Base-by-base conservation (phyloP, 2,113 vertebrate species). In the Grus americana region DNA sequence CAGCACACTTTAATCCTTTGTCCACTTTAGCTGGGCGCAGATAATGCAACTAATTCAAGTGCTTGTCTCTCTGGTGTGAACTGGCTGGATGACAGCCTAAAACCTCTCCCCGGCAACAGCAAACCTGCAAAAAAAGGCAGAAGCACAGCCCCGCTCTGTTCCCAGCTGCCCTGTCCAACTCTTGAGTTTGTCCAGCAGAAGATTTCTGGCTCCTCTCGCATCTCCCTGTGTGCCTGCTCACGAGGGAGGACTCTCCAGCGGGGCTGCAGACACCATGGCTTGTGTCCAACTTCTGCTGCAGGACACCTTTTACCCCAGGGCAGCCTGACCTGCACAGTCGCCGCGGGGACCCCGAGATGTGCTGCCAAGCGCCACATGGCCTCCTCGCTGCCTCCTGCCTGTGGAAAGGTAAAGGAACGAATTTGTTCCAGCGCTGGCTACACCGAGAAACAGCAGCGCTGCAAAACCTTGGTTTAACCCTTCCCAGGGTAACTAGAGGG, bases 1-100 rank as follows among this genome's bases (percentile, higher is more conserved):
- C 71, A 75, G 94, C 80, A 24, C 92, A 50, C 92, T 97, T 93
- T 92, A 92, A 91, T 96, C 93, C 91, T 97, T 96, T 97, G 96
- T 97, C 80, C 88, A 29, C 78, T 95, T 73, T 72, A 90, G 91
- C 95, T n/a, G 80, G 90, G 86, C 3, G 14, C n/a, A 85, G 94
- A 96, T 94, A 95, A 97, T 92, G 92, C 78, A 58, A 46, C 87
- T 79, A 61, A 95, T 95, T 96, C 95, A 92, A 93, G 76, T 36
- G 83, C 92, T 85, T 90, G 95, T 93, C 80, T 94, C 91, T 93
- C 30, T 89, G 78, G 73, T 79, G 86, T 76, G 95, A 96, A 89
- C 87, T 85, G 54, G 84, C 92, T 97, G 97, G 86, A 74, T 75
- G 91, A 38, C 82, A 88, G 96, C 92, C 94, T 82, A 52, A 95